phyloP scores from a whole-genome alignment of 2,797 vertebrate species.

The Squalus acanthias region DNA sequence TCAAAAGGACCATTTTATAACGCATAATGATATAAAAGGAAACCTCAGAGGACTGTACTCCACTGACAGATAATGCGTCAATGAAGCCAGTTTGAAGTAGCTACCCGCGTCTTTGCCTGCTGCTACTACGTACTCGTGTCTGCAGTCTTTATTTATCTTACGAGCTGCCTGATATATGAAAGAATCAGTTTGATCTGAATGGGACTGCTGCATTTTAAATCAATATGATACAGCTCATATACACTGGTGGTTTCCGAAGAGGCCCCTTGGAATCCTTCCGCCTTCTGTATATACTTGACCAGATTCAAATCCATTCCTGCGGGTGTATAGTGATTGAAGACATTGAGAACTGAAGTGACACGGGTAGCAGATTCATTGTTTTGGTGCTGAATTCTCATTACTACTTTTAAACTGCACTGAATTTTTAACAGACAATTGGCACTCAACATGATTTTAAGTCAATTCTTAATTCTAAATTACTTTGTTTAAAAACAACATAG shows the following conservation, averaged over 20 bases:
- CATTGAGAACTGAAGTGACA: neutral
- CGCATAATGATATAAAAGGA: constrained; percentile 46
- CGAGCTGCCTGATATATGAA: neutral
- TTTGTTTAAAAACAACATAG: neutral
- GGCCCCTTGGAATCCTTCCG: neutral
- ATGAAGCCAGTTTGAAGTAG: constrained; percentile 42
- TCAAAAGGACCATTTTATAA: constrained; percentile 42
- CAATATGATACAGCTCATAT: neutral
- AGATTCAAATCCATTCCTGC: neutral
- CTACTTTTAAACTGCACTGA: neutral
- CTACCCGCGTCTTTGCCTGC: constrained; percentile 43
- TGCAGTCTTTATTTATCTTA: constrained; percentile 31
- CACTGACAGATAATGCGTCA: constrained; percentile 43
- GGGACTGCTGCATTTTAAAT: neutral
- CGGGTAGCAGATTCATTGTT: neutral
- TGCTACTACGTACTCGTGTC: constrained; percentile 42
- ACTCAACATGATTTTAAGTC: neutral
- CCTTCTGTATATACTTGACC: neutral
- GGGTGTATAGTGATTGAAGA: neutral
- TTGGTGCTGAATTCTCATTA: neutral
- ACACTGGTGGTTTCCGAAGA: neutral
- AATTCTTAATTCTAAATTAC: neutral
- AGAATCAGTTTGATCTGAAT: neutral
- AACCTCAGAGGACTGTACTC: constrained; percentile 54
- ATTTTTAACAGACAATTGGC: neutral